Evolutionary conservation across 2,888 invertebrate species (phyloP).

Genomic region (Eucera pruinosa): DNA sequence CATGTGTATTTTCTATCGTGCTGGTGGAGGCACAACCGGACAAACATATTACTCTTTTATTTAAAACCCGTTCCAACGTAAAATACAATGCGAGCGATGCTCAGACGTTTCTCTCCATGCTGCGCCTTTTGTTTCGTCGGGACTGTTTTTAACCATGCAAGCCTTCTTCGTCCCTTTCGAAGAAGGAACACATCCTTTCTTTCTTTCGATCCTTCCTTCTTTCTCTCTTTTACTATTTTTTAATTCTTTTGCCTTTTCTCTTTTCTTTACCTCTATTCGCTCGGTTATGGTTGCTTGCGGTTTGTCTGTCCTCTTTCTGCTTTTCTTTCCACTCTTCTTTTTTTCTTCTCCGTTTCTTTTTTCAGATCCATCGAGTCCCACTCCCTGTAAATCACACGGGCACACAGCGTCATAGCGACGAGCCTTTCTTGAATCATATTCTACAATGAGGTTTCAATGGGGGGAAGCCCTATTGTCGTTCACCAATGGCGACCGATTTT

Average conservation of each 20-base stretch:
- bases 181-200: constrained; percentile 44
- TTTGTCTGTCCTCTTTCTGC: constrained; percentile 25
- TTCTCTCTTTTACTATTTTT: constrained; percentile 23
- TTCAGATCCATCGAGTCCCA: constrained; percentile 52
- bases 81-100: constrained; percentile 79
- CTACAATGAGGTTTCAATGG: constrained; percentile 80
- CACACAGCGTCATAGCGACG: constrained; percentile 72
- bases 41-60: constrained; percentile 81
- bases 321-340: background rate
- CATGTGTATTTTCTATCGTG: constrained; percentile 43
- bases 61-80: constrained; percentile 77
- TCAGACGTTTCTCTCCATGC: constrained; percentile 78
- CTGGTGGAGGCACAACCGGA: constrained; percentile 70
- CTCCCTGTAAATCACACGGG: constrained; percentile 63
- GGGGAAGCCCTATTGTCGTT: constrained; percentile 77
- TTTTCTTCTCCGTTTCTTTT: background rate
- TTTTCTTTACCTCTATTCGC: constrained; percentile 1
- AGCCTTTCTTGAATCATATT: constrained; percentile 80
- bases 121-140: constrained; percentile 80
- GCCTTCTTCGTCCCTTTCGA: constrained; percentile 59
- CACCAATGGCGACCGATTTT: constrained; percentile 80
- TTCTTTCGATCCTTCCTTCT: constrained; percentile 24
- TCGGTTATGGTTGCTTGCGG: constrained; percentile 15
- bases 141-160: constrained; percentile 78
- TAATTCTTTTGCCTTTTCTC: background rate